phyloP scores from a whole-genome alignment of 2,888 invertebrate genomes.

The Dynastes maya region DNA sequence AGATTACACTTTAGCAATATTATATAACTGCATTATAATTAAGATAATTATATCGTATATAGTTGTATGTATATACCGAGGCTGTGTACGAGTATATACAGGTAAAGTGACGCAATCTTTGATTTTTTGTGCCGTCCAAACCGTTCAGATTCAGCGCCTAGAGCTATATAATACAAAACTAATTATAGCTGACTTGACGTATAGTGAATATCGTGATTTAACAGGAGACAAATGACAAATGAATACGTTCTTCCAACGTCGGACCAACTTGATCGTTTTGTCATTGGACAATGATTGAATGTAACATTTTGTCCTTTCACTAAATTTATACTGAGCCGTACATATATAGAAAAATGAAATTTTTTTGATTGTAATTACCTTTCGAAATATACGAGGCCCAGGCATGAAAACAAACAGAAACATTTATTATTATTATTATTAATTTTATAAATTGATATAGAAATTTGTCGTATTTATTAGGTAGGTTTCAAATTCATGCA shows the following conservation, averaged over 20 bases:
- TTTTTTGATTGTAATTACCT: background rate
- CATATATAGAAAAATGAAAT: background rate
- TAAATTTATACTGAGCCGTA: conserved; percentile 15
- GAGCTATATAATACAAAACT: conserved; percentile 63
- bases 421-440: too few relatives aligned
- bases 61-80: conserved; percentile 1
- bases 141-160: conserved; percentile 60
- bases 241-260: conserved; percentile 57
- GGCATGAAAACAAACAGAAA: background rate
- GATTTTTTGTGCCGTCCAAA: conserved; percentile 59
- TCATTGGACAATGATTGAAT: conserved; percentile 55
- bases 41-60: conserved; percentile 60
- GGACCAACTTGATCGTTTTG: conserved; percentile 55
- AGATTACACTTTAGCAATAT: conserved; percentile 63
- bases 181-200: conserved; percentile 67
- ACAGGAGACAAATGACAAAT: conserved; percentile 68
- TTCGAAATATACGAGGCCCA: background rate
- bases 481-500: conserved; percentile 9
- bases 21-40: conserved; percentile 62
- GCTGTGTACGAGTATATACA: too few relatives aligned
- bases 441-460: too few relatives aligned
- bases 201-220: conserved; percentile 66
- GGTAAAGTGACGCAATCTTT: conserved; percentile 60
- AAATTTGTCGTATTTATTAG: background rate
- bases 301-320: conserved; percentile 45